Conservation (phyloP, 2,113 vertebrate species). For the Mixornis gularis region DNA sequence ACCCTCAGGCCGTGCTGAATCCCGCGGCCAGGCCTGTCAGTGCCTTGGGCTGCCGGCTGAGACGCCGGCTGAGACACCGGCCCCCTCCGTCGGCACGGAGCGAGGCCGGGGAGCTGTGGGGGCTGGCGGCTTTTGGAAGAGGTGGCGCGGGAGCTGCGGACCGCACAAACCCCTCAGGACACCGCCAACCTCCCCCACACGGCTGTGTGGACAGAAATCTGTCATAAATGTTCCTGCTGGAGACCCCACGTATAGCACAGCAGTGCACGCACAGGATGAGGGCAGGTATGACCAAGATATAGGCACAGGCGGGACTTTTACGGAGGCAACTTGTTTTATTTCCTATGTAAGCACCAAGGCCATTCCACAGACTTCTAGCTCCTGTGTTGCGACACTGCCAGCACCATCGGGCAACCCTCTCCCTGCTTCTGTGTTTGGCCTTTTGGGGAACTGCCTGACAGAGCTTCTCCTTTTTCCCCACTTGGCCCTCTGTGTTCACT, state of each 20-base stretch:
- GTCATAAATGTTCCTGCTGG: background rate
- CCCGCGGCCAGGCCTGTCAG: background rate
- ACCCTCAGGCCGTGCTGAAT: background rate
- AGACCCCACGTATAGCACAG: background rate
- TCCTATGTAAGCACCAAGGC: background rate
- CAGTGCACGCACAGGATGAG: background rate
- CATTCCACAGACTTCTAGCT: background rate
- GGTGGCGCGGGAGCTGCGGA: background rate
- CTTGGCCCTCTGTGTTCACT: background rate
- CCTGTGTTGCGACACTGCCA: background rate
- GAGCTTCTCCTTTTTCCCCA: background rate
- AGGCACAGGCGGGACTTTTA: background rate
- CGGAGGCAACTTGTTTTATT: background rate
- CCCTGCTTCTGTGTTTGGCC: background rate
- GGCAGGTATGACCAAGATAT: background rate
- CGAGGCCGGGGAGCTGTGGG: background rate
- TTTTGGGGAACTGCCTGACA: background rate
- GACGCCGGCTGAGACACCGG: accelerated
- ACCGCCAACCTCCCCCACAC: background rate
- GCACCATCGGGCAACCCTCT: background rate
- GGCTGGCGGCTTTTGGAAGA: background rate
- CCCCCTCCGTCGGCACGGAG: background rate
- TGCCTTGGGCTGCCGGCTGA: accelerated
- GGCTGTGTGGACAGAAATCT: background rate
- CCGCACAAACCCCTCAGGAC: background rate